phyloP scores from a whole-genome alignment of 2,113 vertebrate genomes.

The Burhinus oedicnemus region DNA sequence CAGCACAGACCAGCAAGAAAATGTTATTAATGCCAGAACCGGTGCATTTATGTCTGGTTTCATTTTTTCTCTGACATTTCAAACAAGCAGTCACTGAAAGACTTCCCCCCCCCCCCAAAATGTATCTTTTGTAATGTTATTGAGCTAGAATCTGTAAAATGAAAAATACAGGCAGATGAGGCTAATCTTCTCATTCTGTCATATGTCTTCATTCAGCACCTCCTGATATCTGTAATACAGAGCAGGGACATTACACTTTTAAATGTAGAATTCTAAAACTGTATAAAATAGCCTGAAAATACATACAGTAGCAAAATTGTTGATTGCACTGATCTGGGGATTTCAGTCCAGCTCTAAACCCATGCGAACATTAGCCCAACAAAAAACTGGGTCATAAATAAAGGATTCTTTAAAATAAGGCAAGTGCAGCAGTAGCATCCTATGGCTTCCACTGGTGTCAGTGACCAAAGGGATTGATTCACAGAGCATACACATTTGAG shows the following conservation, averaged over 20 bases:
- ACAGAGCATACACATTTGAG: neutral
- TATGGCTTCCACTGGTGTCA: neutral
- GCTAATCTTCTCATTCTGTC: neutral
- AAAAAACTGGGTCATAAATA: neutral
- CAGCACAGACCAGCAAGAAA: neutral
- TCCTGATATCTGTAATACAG: neutral
- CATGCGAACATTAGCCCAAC: accelerated
- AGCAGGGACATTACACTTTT: neutral
- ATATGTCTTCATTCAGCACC: neutral
- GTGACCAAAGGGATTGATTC: neutral
- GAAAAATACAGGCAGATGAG: neutral
- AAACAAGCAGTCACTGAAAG: neutral
- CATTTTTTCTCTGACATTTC: neutral
- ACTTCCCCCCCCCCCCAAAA: accelerated
- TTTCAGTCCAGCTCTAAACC: neutral
- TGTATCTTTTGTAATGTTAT: neutral
- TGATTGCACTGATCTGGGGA: neutral
- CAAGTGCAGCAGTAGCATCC: neutral
- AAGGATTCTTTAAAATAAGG: neutral
- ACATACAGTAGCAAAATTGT: neutral
- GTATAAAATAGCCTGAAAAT: neutral
- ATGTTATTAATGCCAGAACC: neutral
- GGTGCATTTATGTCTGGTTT: neutral
- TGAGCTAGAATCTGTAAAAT: neutral
- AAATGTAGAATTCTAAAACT: neutral